phyloP scores from a whole-genome alignment of 1,140 invertebrate species.

The Anastatus disparis region DNA sequence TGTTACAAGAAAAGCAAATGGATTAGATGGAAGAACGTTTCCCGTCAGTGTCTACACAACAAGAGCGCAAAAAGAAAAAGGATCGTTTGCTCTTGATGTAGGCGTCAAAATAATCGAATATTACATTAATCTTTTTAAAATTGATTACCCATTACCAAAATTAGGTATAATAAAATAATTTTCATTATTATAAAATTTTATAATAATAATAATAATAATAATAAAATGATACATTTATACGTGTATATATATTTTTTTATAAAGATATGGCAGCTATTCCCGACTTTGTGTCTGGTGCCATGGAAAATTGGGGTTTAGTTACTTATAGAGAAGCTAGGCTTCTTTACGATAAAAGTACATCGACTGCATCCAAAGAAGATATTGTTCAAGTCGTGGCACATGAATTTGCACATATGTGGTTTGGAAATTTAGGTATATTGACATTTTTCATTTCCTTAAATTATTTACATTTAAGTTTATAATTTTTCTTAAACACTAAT shows the following conservation, averaged over 20 bases:
- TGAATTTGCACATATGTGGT: conserved; percentile 94
- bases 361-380: conserved; percentile 78
- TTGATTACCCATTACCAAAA: conserved; percentile 88
- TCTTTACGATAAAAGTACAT: conserved; percentile 79
- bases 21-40: conserved; percentile 68
- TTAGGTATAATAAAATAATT: conserved; percentile 69
- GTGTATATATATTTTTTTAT: not conserved
- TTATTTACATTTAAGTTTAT: too few species aligned
- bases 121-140: conserved; percentile 88
- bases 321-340: conserved; percentile 87
- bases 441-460: conserved; percentile 8
- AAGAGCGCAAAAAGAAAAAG: conserved; percentile 79
- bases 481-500: too few species aligned
- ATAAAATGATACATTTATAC: not conserved
- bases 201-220: too few species aligned
- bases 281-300: conserved; percentile 94
- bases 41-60: conserved; percentile 80
- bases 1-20: conserved; percentile 68
- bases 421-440: conserved; percentile 83
- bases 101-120: conserved; percentile 84
- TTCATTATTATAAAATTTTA: too few species aligned
- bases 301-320: conserved; percentile 94
- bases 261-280: conserved; percentile 92
- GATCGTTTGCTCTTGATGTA: conserved; percentile 81
- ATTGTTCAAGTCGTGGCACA: conserved; percentile 87